These are phyloP conservation scores for Andrena minutula DNA, from an alignment of 2,888 invertebrate species.

Conservation along the genomic window DNA sequence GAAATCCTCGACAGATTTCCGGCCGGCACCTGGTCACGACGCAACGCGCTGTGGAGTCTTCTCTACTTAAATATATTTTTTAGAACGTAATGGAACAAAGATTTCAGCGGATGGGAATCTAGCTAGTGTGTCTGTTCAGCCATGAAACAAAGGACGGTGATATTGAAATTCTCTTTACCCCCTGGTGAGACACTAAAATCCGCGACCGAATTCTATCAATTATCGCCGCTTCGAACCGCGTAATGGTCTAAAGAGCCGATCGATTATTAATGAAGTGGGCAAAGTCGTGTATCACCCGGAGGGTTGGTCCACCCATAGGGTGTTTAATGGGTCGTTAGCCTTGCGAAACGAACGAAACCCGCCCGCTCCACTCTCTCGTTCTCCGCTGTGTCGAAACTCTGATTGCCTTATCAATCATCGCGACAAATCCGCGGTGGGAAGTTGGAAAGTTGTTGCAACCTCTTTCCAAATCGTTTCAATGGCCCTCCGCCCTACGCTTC, in stretches of 20 bases:
- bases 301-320: constrained; percentile 41
- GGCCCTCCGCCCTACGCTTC: too few relatives aligned
- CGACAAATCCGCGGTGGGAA: constrained; percentile 28
- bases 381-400: constrained; percentile 59
- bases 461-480: constrained; percentile 25
- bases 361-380: constrained; percentile 17
- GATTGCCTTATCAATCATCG: constrained; percentile 73
- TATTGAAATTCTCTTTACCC: constrained; percentile 58
- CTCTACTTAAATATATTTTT: background rate
- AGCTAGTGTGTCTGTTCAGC: background rate
- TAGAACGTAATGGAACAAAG: background rate
- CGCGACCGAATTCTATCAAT: constrained; percentile 69
- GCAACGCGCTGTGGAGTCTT: background rate
- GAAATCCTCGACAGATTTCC: constrained; percentile 65
- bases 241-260: constrained; percentile 74
- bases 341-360: constrained; percentile 66
- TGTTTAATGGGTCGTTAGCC: constrained; percentile 74
- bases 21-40: constrained; percentile 40
- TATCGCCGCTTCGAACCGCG: constrained; percentile 63
- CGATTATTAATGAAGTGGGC: constrained; percentile 75
- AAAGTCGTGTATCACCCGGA: constrained; percentile 64
- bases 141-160: background rate
- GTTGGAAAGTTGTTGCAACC: constrained; percentile 1
- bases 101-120: background rate
- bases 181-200: constrained; percentile 51